Evolutionary conservation across 2,113 vertebrate genomes (phyloP), one percentile per base, ranked within the genome.

Genomic region (Dissostichus mawsoni): DNA sequence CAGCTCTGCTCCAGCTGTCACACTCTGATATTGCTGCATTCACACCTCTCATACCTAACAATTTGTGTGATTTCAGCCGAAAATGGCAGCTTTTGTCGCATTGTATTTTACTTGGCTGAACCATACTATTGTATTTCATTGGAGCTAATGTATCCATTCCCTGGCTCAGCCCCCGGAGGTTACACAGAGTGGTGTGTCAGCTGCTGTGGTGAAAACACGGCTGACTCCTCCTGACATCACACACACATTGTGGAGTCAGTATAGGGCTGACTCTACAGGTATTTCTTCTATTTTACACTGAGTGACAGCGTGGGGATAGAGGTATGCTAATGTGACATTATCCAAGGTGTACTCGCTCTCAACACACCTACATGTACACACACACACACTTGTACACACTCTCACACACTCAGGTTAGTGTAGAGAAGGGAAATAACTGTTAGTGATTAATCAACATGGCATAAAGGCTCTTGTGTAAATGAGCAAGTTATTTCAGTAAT

Each of bases 281-380:
- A 72, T 55, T 71, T 66, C 61, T 86, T 62, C 67, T 61, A 44
- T 76, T 77, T 67, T 81, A 86, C 78, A 74, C 52, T 80, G 85
- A 88, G 58, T 85, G 86, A 81, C 81, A 85, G 81, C 58, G 0
- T 9, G 1, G 29, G 67, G 65, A 80, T 61, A 33, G 74, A 74
- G 16, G 65, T 84, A 92, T 90, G 85, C 84, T 82, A 90, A 87
- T 90, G 79, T 84, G 85, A 92, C 83, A 90, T 92, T 83, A 86
- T 84, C 79, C 74, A 44, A 63, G 13, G 44, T 81, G 73, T 72
- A 45, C 48, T 48, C 36, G 48, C 61, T 47, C 52, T 29, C 59
- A 68, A 64, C 64, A 80, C 80, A 50, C 72, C 8, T 41, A 61
- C 48, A 61, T 53, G 41, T 45, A 52, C 55, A 16, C 58, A 45